Percentiles rank a stretch among this genome's conserved stretches.
Conservation (phyloP, 2,888 invertebrate species). For the Troides aeacus region DNA sequence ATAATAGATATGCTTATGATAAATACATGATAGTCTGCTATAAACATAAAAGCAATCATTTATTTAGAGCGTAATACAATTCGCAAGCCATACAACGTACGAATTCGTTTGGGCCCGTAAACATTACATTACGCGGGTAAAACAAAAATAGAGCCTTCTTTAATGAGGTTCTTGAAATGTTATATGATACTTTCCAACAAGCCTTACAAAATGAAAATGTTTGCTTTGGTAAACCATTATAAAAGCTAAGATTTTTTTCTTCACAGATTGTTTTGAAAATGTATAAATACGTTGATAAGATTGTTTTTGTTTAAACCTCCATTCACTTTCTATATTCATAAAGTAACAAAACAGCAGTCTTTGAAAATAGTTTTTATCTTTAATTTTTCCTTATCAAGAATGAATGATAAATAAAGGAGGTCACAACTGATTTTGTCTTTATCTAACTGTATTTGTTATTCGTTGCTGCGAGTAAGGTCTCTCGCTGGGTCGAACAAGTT, state of each 20-base stretch:
- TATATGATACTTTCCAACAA: constrained; percentile 13
- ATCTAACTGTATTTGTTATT: constrained; percentile 7
- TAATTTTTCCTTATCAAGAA: no score
- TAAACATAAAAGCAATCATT: background rate
- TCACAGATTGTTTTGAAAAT: no score
- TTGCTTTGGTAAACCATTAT: background rate
- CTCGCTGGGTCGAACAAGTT: constrained; percentile 10
- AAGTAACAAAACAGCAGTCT: no score
- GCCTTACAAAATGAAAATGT: constrained; percentile 4
- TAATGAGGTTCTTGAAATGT: constrained; percentile 15
- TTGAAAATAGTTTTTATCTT: no score
- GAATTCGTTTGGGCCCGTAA: background rate
- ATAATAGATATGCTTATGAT: no score
- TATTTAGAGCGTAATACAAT: background rate
- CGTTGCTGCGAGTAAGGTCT: constrained; percentile 5
- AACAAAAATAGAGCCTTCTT: constrained; percentile 1
- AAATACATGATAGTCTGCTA: background rate
- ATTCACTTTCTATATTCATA: no score
- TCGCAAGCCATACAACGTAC: background rate
- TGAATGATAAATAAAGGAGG: background rate
- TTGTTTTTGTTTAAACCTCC: no score
- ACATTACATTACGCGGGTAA: background rate
- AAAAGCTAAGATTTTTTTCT: background rate
- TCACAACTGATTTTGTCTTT: background rate
- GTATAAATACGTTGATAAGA: no score